Conservation (phyloP, 2,888 invertebrate genomes). For the Steromphala cineraria region DNA sequence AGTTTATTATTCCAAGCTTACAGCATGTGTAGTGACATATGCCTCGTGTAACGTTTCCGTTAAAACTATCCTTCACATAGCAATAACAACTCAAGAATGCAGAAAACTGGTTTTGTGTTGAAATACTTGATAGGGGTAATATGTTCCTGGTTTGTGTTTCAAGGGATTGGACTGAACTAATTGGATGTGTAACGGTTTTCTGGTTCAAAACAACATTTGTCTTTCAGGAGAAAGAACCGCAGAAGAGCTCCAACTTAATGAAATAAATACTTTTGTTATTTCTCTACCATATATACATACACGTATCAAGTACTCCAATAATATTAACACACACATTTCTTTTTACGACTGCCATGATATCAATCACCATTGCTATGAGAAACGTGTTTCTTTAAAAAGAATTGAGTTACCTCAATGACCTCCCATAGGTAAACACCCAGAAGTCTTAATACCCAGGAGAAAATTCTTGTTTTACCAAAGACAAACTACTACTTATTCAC, state of each 20-base stretch:
- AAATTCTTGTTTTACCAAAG: background rate
- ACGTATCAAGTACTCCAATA: too few relatives aligned
- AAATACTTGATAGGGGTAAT: constrained; percentile 4
- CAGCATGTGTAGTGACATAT: background rate
- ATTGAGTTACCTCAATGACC: too few relatives aligned
- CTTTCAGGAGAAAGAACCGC: background rate
- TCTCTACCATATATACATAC: background rate
- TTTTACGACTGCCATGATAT: too few relatives aligned
- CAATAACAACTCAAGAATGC: background rate
- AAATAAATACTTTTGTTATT: background rate
- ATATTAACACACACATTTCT: too few relatives aligned
- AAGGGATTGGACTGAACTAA: background rate
- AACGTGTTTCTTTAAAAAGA: too few relatives aligned
- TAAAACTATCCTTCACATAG: background rate
- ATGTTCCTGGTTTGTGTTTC: background rate
- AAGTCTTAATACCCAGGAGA: too few relatives aligned
- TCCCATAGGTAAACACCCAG: too few relatives aligned
- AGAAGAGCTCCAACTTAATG: background rate
- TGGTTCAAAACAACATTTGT: constrained; percentile 6
- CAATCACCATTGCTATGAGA: too few relatives aligned
- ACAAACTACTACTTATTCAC: background rate
- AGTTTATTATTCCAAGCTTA: background rate
- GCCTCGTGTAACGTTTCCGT: background rate
- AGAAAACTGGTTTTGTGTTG: background rate
- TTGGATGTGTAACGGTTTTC: background rate